Conservation (phyloP, 2,888 invertebrate species). For the Rambutsinella grinnellia region DNA sequence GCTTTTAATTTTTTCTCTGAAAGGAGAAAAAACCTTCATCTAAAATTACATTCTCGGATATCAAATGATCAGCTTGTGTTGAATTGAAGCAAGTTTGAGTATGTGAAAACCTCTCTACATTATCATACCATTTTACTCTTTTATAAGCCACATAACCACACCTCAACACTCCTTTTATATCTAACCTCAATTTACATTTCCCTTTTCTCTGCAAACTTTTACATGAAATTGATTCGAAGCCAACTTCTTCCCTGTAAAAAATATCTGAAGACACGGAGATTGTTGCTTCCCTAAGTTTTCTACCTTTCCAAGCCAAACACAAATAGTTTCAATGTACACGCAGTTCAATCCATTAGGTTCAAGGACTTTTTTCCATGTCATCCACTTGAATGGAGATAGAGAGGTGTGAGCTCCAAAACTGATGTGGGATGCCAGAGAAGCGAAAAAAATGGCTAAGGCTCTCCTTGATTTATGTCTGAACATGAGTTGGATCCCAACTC, state of each 20-base stretch:
- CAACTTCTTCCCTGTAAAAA: conserved; percentile 42
- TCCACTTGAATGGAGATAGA: conserved; percentile 53
- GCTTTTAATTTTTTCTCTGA: too few species aligned
- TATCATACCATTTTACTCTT: too few species aligned
- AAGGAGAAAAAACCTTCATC: too few species aligned
- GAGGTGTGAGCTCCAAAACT: conserved; percentile 54
- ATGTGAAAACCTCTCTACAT: conserved; percentile 9
- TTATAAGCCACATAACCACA: neutral
- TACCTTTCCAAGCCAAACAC: conserved; percentile 26
- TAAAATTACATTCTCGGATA: too few species aligned
- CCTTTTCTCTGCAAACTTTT: conserved; percentile 29
- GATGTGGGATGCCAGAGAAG: conserved; percentile 51
- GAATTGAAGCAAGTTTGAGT: too few species aligned
- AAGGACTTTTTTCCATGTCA: conserved; percentile 52
- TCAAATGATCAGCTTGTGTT: too few species aligned
- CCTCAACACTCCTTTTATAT: conserved; percentile 25
- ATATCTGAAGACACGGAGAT: conserved; percentile 7
- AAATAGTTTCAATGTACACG: conserved; percentile 28
- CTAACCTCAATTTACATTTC: conserved; percentile 45
- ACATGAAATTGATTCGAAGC: too few species aligned
- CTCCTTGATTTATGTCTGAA: conserved; percentile 54
- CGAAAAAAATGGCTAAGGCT: conserved; percentile 48
- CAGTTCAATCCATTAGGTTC: conserved; percentile 54
- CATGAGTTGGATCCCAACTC: conserved; percentile 54
- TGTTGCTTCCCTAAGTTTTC: neutral